Conservation (phyloP, 2,888 invertebrate genomes). For the Rotaria sp. region DNA sequence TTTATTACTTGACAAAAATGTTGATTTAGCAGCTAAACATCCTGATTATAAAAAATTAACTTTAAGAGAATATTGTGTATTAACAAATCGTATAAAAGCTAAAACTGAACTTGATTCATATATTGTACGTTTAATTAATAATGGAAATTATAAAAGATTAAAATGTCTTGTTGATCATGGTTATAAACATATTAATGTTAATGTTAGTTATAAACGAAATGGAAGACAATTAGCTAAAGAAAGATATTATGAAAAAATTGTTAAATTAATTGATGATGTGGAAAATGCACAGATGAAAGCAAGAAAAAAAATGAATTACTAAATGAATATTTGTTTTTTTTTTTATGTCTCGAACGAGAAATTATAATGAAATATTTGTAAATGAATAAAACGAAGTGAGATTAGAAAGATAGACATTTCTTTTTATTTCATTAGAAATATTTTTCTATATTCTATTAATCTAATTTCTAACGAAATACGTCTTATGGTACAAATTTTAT, state of each 20-base stretch:
- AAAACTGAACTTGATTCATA: conserved; percentile 37
- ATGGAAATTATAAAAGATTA: conserved; percentile 35
- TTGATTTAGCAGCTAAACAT: conserved; percentile 33
- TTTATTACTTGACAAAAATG: conserved; percentile 39
- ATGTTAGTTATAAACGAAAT: conserved; percentile 29
- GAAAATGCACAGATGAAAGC: conserved; percentile 22
- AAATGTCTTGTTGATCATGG: conserved; percentile 34
- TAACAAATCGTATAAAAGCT: conserved; percentile 32
- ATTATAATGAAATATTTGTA: not conserved
- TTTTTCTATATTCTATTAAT: not conserved
- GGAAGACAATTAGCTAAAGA: conserved; percentile 34
- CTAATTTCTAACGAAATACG: not conserved
- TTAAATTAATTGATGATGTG: conserved; percentile 39
- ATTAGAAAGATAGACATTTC: not conserved
- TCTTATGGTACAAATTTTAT: not conserved
- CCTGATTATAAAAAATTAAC: conserved; percentile 31
- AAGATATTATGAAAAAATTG: conserved; percentile 34
- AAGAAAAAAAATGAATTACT: conserved; percentile 40
- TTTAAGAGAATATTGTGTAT: conserved; percentile 38
- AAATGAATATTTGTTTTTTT: not conserved
- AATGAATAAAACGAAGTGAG: not conserved
- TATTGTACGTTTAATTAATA: conserved; percentile 33
- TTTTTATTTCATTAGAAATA: not conserved
- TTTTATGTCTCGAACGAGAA: not conserved
- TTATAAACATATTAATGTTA: conserved; percentile 38